Evolutionary conservation across 1,140 invertebrate species (phyloP).

Genomic region (Venturia canescens): DNA sequence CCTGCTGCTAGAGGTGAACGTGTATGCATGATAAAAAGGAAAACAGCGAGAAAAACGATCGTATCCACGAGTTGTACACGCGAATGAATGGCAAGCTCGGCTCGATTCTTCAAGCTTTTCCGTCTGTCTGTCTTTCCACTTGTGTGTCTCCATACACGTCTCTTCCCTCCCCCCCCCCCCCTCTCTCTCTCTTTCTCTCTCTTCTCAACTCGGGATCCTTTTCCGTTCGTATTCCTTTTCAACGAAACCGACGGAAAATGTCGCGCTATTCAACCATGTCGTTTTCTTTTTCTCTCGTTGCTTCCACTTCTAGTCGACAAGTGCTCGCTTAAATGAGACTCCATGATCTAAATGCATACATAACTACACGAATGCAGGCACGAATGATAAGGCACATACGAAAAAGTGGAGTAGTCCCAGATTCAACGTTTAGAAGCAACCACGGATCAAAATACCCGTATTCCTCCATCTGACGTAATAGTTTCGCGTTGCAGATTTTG

Average conservation of each 20-base stretch:
- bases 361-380: not conserved
- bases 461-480: too few species aligned
- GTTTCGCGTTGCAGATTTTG: too few species aligned
- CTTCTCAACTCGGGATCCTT: constrained; percentile 25
- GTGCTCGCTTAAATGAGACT: constrained; percentile 30
- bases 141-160: not conserved
- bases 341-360: not conserved
- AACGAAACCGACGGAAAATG: constrained; percentile 38
- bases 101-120: constrained; percentile 16
- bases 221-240: constrained; percentile 8
- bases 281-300: not conserved
- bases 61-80: not conserved
- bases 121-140: not conserved
- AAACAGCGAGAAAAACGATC: constrained; percentile 21
- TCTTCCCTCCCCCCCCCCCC: too few species aligned
- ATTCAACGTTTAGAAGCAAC: constrained; percentile 24
- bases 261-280: constrained; percentile 30
- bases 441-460: constrained; percentile 18
- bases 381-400: not conserved
- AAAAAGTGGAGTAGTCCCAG: not conserved
- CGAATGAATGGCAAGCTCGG: constrained; percentile 27
- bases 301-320: constrained; percentile 22
- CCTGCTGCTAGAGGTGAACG: not conserved
- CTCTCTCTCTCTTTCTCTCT: too few species aligned
- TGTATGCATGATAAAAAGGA: not conserved